Conservation (phyloP, 2,797 vertebrate genomes). For the Eremophila alpestris region DNA sequence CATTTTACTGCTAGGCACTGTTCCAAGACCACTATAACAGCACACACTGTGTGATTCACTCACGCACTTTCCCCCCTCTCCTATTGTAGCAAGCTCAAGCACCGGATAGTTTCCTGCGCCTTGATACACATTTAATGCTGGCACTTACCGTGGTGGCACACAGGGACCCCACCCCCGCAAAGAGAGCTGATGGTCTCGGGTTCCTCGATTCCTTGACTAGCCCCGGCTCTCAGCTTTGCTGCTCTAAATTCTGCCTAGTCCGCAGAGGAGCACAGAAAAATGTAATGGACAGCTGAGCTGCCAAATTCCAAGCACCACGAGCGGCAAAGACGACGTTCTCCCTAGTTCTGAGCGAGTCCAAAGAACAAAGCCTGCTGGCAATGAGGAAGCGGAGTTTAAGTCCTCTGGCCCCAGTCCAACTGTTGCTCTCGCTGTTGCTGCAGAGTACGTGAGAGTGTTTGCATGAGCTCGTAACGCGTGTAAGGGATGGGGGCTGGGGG, state of each 20-base stretch:
- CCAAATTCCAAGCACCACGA: conserved; percentile 46
- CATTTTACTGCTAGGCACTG: not conserved
- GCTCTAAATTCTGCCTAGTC: conserved; percentile 15
- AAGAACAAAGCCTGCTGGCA: conserved; percentile 74
- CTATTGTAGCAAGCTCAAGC: not conserved
- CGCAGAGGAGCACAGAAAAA: not conserved
- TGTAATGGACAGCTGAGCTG: not conserved
- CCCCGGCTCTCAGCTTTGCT: not conserved
- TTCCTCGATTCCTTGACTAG: not conserved
- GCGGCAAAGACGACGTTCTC: conserved; percentile 40
- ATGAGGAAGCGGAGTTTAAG: conserved; percentile 47
- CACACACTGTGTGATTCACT: not conserved
- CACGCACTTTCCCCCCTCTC: not conserved
- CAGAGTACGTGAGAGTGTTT: conserved; percentile 51
- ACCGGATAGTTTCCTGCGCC: not conserved
- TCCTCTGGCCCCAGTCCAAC: conserved; percentile 65
- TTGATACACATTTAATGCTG: not conserved
- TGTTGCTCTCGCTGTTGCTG: conserved; percentile 41
- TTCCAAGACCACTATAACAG: not conserved
- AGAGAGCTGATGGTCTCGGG: not conserved
- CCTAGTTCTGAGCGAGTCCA: conserved; percentile 30
- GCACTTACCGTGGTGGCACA: conserved; percentile 67
- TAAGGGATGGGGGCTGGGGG: conserved; percentile 55
- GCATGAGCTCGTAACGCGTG: conserved; percentile 43
- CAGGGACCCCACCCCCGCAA: not conserved